These are phyloP conservation scores for Ardeotis arabs DNA, from an alignment of 2,113 vertebrate genomes.

Conservation along the genomic window DNA sequence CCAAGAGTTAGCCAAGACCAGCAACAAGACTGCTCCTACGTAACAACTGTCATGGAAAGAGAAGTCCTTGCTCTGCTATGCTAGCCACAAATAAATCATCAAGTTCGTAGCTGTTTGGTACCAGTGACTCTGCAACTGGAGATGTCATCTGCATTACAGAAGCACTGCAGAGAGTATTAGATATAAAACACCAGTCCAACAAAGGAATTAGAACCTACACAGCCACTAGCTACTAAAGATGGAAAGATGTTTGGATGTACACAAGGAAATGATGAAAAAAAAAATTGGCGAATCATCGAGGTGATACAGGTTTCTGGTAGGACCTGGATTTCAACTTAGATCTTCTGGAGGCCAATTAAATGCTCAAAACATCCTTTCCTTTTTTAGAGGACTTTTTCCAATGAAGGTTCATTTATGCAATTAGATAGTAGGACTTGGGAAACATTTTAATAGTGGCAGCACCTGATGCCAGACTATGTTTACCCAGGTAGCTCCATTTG, in stretches of 20 bases:
- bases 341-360: neutral
- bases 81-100: neutral
- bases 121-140: neutral
- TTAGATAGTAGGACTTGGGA: neutral
- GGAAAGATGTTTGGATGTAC: neutral
- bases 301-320: neutral
- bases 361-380: neutral
- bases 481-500: neutral
- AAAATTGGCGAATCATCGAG: neutral
- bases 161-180: neutral
- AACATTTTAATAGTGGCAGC: neutral
- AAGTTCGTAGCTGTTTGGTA: neutral
- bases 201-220: neutral
- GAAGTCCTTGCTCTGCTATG: neutral
- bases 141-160: neutral
- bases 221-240: neutral
- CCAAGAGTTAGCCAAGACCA: neutral
- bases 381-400: neutral
- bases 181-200: neutral
- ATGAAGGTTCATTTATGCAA: neutral
- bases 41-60: neutral
- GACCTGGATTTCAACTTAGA: neutral
- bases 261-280: neutral
- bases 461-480: neutral
- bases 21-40: neutral